Evolutionary conservation across 2,797 vertebrate species (phyloP).

Genomic region (Protosalanx chinensis): DNA sequence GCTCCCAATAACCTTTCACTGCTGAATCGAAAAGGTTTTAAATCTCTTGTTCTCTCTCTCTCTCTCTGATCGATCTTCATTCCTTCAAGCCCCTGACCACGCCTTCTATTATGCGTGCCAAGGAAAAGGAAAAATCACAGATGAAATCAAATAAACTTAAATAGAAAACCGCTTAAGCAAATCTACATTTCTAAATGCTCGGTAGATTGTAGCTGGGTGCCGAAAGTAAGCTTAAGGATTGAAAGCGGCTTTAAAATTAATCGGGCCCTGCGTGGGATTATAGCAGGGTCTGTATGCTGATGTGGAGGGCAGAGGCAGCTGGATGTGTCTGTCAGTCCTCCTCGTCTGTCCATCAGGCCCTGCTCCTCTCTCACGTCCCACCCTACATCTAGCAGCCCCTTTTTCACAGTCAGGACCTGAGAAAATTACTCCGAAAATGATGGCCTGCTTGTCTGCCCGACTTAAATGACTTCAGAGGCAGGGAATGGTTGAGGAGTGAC

Average conservation of each 20-base stretch:
- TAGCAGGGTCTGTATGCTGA: constrained; percentile 48
- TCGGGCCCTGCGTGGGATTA: constrained; percentile 70
- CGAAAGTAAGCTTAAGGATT: constrained; percentile 66
- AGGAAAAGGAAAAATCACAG: not conserved
- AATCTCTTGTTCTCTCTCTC: not conserved
- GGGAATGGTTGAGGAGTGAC: constrained; percentile 24
- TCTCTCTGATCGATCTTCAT: not conserved
- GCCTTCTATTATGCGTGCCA: not conserved
- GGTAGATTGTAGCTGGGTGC: constrained; percentile 48
- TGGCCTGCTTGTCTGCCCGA: constrained; percentile 24
- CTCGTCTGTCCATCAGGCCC: constrained; percentile 1
- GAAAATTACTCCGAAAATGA: constrained; percentile 34
- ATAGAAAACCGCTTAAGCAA: constrained; percentile 18
- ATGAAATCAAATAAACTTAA: not conserved
- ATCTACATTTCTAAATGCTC: constrained; percentile 33
- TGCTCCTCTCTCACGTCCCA: not conserved
- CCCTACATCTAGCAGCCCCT: not conserved
- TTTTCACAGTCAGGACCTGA: not conserved
- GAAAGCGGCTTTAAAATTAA: constrained; percentile 76
- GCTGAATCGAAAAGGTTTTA: not conserved
- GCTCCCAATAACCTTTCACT: not conserved
- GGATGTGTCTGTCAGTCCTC: constrained; percentile 33
- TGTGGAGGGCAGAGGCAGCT: constrained; percentile 37
- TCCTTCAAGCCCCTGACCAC: not conserved
- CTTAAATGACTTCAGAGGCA: constrained; percentile 39